Conservation (phyloP, 2,113 vertebrate species). For the Bathybates hornii region DNA sequence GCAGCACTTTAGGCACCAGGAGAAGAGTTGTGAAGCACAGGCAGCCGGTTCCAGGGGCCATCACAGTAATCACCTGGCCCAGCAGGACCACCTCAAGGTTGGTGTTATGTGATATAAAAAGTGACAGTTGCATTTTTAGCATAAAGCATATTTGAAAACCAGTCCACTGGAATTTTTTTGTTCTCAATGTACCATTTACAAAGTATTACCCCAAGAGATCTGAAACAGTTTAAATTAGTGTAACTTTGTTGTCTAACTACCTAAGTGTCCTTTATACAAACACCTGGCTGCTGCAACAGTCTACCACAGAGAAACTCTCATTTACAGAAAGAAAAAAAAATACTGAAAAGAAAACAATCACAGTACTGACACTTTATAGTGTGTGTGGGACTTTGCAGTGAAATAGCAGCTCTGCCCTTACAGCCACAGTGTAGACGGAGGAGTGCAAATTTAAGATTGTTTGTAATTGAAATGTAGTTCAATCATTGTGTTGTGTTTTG, state of each 20-base stretch:
- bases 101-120: not conserved
- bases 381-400: not conserved
- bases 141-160: not conserved
- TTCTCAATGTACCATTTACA: not conserved
- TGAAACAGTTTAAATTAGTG: not conserved
- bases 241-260: not conserved
- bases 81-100: constrained; percentile 77
- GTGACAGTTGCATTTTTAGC: not conserved
- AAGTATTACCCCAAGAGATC: not conserved
- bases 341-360: not conserved
- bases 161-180: not conserved
- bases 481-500: not conserved
- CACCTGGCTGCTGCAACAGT: not conserved
- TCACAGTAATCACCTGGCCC: constrained; percentile 79
- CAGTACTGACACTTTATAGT: not conserved
- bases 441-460: not conserved
- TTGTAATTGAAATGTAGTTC: not conserved
- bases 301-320: not conserved
- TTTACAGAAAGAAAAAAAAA: not conserved
- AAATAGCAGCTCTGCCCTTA: not conserved
- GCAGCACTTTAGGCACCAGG: constrained; percentile 87
- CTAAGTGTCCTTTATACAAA: not conserved
- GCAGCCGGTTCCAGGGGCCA: constrained; percentile 72
- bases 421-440: not conserved
- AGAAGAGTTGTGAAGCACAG: constrained; percentile 90